Evolutionary conservation across 2,797 vertebrate species (phyloP).

Genomic region (Myotis planiceps): DNA sequence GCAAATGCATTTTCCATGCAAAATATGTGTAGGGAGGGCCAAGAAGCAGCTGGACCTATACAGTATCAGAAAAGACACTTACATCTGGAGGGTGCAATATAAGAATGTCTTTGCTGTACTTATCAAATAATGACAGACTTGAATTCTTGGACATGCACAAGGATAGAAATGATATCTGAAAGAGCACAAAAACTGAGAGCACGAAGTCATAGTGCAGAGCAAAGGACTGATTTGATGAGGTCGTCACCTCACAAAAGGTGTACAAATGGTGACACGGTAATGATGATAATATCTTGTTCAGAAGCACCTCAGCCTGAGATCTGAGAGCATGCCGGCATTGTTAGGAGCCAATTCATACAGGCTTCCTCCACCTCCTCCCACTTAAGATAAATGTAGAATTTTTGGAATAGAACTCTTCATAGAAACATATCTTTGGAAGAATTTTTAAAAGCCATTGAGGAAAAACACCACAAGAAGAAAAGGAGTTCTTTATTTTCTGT

Average conservation of each 20-base stretch:
- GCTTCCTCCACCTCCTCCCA: not conserved
- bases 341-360: not conserved
- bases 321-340: not conserved
- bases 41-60: slow-evolving; percentile 47
- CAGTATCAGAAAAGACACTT: slow-evolving; percentile 29
- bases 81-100: slow-evolving; percentile 36
- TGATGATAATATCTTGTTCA: not conserved
- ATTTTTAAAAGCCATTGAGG: not conserved
- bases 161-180: not conserved
- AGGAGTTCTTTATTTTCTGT: not conserved
- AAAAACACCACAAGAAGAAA: not conserved
- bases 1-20: slow-evolving; percentile 61
- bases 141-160: not conserved
- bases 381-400: slow-evolving; percentile 39
- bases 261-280: not conserved
- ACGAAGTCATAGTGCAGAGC: not conserved
- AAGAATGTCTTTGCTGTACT: not conserved
- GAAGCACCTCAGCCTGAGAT: not conserved
- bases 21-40: not conserved
- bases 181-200: not conserved
- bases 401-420: slow-evolving; percentile 8
- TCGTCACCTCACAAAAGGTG: not conserved
- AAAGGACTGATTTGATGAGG: not conserved
- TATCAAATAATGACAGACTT: slow-evolving; percentile 42
- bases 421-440: not conserved